Evolutionary conservation across 2,113 vertebrate genomes (phyloP).

Genomic region (Aplodontia rufa): DNA sequence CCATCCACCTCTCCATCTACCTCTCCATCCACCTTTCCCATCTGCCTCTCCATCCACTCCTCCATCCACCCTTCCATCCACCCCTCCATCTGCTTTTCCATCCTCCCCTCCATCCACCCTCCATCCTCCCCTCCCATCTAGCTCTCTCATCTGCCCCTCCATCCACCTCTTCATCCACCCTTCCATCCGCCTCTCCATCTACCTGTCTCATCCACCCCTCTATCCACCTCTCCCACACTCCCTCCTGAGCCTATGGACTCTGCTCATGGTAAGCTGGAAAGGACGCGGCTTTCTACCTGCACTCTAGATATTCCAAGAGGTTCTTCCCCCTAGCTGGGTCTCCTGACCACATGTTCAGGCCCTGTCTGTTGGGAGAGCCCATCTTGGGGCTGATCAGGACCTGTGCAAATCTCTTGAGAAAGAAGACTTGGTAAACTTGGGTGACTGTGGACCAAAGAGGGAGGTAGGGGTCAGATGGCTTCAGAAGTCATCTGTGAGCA

Average conservation of each 20-base stretch:
- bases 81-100: no score
- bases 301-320: neutral
- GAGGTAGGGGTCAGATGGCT: neutral
- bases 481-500: neutral
- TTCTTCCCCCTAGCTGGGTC: neutral
- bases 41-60: no score
- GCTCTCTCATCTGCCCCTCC: no score
- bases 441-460: neutral
- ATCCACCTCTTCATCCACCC: no score
- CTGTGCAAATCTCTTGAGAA: neutral
- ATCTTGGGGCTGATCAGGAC: neutral
- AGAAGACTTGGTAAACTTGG: neutral
- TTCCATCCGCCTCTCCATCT: no score
- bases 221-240: fast-evolving
- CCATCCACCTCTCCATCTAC: no score
- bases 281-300: fast-evolving
- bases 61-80: no score
- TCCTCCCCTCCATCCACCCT: no score
- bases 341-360: neutral
- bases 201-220: no score
- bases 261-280: neutral
- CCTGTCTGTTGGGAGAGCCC: neutral
- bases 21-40: no score
- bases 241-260: fast-evolving
- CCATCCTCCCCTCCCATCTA: no score